These are phyloP conservation scores for Tubulanus polymorphus DNA, from an alignment of 2,888 invertebrate species.

Conservation along the genomic window DNA sequence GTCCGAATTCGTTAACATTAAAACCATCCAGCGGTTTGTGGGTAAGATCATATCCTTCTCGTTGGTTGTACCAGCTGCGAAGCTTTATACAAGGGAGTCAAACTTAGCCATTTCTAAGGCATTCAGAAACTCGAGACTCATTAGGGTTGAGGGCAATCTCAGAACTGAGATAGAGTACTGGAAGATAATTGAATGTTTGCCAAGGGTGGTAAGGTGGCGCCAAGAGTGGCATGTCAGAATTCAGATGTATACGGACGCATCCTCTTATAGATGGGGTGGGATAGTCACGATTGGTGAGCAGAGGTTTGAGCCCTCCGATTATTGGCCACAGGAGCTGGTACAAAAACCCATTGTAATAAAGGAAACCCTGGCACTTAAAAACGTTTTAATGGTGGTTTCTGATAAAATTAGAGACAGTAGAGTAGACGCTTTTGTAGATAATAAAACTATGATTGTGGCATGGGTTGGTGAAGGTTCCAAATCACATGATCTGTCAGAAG, in stretches of 20 bases:
- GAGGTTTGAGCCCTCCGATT: constrained; percentile 4
- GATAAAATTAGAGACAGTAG: neutral
- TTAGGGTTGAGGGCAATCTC: constrained; percentile 1
- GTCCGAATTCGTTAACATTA: neutral
- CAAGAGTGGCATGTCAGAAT: constrained; percentile 10
- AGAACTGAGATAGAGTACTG: constrained; percentile 11
- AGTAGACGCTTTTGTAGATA: constrained; percentile 1
- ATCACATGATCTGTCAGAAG: neutral
- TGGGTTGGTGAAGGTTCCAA: constrained; percentile 6
- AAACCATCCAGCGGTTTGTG: constrained; percentile 3
- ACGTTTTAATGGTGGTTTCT: neutral
- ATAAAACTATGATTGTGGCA: neutral
- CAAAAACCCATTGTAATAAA: constrained; percentile 11
- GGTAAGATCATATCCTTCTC: constrained; percentile 8
- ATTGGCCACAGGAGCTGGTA: constrained; percentile 3
- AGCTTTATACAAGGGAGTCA: constrained; percentile 3
- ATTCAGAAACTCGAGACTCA: constrained; percentile 1
- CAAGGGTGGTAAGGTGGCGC: too few relatives aligned
- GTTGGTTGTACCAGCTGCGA: constrained; percentile 8
- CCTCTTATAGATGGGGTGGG: constrained; percentile 12
- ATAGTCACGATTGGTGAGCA: too few relatives aligned
- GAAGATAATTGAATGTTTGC: constrained; percentile 8
- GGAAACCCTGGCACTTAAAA: constrained; percentile 5
- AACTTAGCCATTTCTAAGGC: constrained; percentile 9
- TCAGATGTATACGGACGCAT: constrained; percentile 13